phyloP scores from a whole-genome alignment of 2,113 vertebrate species.

The Circaetus cinerascens region DNA sequence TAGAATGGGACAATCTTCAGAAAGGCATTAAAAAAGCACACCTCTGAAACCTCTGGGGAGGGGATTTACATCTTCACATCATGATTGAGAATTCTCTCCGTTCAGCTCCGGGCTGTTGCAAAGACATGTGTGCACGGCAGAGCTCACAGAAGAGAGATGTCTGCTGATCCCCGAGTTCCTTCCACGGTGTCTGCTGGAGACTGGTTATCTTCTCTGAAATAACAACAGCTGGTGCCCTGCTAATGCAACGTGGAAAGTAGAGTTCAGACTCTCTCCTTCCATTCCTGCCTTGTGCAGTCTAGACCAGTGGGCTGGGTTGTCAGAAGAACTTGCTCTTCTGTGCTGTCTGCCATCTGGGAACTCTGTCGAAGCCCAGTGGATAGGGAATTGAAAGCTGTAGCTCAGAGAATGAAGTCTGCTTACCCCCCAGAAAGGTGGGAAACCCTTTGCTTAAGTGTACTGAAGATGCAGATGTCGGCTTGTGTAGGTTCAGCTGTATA shows the following conservation, averaged over 20 bases:
- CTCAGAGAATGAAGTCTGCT: background rate
- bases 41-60: background rate
- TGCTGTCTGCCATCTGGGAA: background rate
- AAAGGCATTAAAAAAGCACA: background rate
- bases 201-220: background rate
- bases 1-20: background rate
- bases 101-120: background rate
- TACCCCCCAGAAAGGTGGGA: background rate
- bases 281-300: background rate
- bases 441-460: background rate
- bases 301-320: background rate
- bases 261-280: background rate
- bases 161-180: background rate
- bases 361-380: background rate
- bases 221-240: background rate
- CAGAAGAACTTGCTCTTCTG: background rate
- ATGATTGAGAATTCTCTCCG: background rate
- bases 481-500: background rate
- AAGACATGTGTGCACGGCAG: background rate
- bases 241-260: background rate
- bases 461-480: fast-evolving
- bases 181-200: background rate
- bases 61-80: background rate
- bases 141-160: background rate
- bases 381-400: background rate